Evolutionary conservation across 1,140 invertebrate genomes (phyloP).

Genomic region (Luehdorfia chinensis): DNA sequence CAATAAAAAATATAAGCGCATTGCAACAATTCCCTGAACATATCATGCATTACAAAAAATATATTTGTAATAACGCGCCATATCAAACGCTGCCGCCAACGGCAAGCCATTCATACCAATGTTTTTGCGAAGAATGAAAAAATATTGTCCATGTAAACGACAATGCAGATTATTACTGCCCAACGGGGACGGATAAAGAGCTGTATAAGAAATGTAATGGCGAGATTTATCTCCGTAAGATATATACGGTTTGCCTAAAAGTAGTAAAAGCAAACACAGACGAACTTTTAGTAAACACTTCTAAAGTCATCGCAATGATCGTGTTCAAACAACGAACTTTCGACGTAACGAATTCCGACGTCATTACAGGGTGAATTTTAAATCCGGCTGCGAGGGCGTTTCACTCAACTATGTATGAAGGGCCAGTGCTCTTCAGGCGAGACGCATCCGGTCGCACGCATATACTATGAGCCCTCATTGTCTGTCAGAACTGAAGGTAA

Average conservation of each 20-base stretch:
- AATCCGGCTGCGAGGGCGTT: constrained; percentile 45
- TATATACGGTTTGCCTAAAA: constrained; percentile 31
- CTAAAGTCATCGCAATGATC: constrained; percentile 44
- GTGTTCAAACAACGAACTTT: constrained; percentile 41
- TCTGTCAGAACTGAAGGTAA: constrained; percentile 55
- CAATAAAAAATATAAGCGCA: constrained; percentile 34
- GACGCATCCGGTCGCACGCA: constrained; percentile 51
- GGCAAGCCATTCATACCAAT: constrained; percentile 40
- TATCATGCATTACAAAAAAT: constrained; percentile 40
- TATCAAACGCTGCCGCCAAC: constrained; percentile 44
- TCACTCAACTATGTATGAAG: constrained; percentile 67
- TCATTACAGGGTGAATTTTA: constrained; percentile 66
- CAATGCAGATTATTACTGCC: constrained; percentile 71
- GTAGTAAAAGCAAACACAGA: constrained; percentile 28
- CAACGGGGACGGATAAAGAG: constrained; percentile 61
- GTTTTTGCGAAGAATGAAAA: constrained; percentile 64
- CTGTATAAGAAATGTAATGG: constrained; percentile 58
- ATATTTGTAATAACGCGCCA: constrained; percentile 48
- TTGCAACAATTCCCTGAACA: constrained; percentile 42
- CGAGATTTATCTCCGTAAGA: constrained; percentile 41
- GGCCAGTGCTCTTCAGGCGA: constrained; percentile 38
- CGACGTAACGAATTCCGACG: no score
- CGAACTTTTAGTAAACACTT: constrained; percentile 24
- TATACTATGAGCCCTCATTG: constrained; percentile 51
- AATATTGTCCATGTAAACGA: constrained; percentile 67